These are phyloP conservation scores for Taurulus bubalis DNA, from an alignment of 2,113 vertebrate species.

Conservation along the genomic window DNA sequence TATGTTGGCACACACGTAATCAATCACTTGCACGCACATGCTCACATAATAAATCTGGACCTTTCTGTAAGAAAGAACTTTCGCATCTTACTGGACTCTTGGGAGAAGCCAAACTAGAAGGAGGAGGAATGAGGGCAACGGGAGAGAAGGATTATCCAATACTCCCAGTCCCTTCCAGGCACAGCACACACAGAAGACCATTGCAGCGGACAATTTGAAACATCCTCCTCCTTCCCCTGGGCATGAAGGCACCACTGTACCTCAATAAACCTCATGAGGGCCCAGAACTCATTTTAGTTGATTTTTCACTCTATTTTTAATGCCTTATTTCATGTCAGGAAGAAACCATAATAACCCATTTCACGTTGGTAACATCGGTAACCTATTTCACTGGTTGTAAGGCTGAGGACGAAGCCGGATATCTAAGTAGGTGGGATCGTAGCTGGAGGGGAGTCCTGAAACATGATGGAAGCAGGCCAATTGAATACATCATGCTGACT, in stretches of 20 bases:
- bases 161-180: conserved; percentile 36
- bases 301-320: conserved; percentile 58
- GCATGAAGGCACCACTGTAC: conserved; percentile 24
- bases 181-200: conserved; percentile 18
- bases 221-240: conserved; percentile 17
- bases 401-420: conserved; percentile 33
- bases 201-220: conserved; percentile 52
- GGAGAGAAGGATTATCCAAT: conserved; percentile 53
- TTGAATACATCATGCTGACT: not conserved
- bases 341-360: conserved; percentile 50
- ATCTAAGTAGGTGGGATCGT: conserved; percentile 52
- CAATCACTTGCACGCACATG: conserved; percentile 9
- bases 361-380: conserved; percentile 38
- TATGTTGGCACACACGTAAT: conserved; percentile 11
- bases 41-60: conserved; percentile 31
- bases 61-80: conserved; percentile 33
- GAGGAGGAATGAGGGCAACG: conserved; percentile 49
- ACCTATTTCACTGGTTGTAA: conserved; percentile 53
- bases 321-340: conserved; percentile 40
- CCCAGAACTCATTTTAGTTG: conserved; percentile 45
- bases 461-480: conserved; percentile 40
- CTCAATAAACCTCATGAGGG: conserved; percentile 38
- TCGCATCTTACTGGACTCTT: conserved; percentile 50
- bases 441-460: conserved; percentile 37
- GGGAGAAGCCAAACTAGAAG: conserved; percentile 48